Evolutionary conservation across 2,797 vertebrate species (phyloP).

Genomic region (Varecia variegata): DNA sequence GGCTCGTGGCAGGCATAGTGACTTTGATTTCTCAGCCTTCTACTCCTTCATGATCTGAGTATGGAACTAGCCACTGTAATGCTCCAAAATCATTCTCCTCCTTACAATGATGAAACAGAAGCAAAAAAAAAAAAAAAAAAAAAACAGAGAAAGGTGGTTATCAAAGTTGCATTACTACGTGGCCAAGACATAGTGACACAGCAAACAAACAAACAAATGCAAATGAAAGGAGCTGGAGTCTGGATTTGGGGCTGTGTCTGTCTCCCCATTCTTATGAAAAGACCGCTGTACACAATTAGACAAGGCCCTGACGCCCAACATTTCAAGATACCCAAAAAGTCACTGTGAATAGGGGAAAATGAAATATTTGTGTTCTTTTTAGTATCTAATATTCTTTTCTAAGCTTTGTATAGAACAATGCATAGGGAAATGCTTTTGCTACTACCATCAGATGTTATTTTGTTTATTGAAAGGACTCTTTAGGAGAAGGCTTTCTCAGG

Average conservation of each 20-base stretch:
- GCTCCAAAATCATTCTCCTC: not conserved
- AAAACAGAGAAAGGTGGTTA: not conserved
- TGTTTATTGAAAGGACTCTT: not conserved
- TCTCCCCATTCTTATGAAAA: not conserved
- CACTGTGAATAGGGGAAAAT: not conserved
- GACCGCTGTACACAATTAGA: not conserved
- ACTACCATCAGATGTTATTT: constrained; percentile 23
- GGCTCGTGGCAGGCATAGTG: not conserved
- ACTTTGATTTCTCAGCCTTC: not conserved
- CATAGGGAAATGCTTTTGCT: not conserved
- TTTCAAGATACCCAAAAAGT: not conserved
- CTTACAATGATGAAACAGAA: not conserved
- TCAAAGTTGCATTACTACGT: not conserved
- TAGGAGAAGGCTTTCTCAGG: not conserved
- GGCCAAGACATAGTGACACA: not conserved
- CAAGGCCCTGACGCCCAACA: not conserved
- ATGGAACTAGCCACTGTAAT: not conserved
- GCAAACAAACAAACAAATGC: not conserved
- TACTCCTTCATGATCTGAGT: not conserved
- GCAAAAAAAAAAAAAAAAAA: not conserved
- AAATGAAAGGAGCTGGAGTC: not conserved
- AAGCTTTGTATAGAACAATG: not conserved
- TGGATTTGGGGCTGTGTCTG: not conserved
- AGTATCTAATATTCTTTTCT: constrained; percentile 6
- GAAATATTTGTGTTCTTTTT: not conserved